A percentile compares a stretch with the other conserved stretches of the same genome.
phyloP scores from a whole-genome alignment of 2,888 invertebrate species.

The Drosophila emarginata region DNA sequence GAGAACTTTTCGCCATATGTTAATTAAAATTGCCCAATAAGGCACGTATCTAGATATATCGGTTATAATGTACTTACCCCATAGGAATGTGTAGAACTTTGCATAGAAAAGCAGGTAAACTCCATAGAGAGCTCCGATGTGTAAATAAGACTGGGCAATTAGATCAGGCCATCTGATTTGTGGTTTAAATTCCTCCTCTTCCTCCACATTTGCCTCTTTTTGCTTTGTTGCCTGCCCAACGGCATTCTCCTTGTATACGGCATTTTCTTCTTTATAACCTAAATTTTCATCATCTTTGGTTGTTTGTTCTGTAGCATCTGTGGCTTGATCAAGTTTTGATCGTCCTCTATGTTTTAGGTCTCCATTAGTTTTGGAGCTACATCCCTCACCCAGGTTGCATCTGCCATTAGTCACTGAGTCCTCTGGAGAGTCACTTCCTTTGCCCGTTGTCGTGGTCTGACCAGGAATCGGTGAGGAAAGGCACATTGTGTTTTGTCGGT shows the following conservation, averaged over 20 bases:
- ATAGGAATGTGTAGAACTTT: constrained; percentile 86
- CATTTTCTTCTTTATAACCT: constrained; percentile 76
- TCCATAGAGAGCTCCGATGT: constrained; percentile 88
- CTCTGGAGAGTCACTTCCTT: constrained; percentile 14
- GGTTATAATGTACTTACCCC: constrained; percentile 85
- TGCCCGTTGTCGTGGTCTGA: constrained; percentile 35
- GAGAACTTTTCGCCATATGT: constrained; percentile 25
- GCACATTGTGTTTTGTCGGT: constrained; percentile 63
- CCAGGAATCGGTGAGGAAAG: constrained; percentile 69
- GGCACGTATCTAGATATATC: neutral
- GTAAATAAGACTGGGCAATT: constrained; percentile 87
- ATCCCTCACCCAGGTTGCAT: constrained; percentile 38
- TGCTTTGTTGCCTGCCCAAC: constrained; percentile 23
- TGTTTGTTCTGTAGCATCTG: constrained; percentile 44
- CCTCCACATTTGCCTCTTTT: constrained; percentile 19
- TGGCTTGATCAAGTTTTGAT: constrained; percentile 36
- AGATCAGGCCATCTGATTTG: constrained; percentile 89
- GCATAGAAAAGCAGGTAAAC: constrained; percentile 86
- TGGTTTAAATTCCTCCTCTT: constrained; percentile 83
- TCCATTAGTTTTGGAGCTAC: constrained; percentile 33
- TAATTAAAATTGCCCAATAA: constrained; percentile 33
- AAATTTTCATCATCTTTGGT: constrained; percentile 67
- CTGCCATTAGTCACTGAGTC: constrained; percentile 22
- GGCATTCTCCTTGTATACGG: constrained; percentile 72
- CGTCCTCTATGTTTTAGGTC: constrained; percentile 53